Evolutionary conservation across 2,888 invertebrate species (phyloP), one percentile per base, ranked within the genome.

Genomic region (Synergus itoensis): DNA sequence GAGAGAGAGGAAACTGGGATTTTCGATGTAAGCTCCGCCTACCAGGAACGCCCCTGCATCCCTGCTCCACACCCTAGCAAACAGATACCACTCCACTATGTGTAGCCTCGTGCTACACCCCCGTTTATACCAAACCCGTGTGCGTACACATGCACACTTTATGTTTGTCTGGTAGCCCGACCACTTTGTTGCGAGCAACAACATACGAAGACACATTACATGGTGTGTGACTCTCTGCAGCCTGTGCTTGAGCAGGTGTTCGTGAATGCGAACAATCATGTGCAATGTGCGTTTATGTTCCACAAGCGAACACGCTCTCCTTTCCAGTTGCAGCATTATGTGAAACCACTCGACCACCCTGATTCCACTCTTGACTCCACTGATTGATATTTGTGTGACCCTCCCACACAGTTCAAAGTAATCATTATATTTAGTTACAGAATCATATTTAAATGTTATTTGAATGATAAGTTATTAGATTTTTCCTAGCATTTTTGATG

Each of bases 1-100:
- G 81, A 78, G 81, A 79, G 63, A 73, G 81, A 76, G 75, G 40
- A 64, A 77, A 85, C 88, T 84, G 88, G 90, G 90, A 90, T 90
- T 90, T 90, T 87, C 89, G 84, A 87, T 80, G 77, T 80, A 85
- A 84, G 83, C 88, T 86, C 89, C 91, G 90, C 91, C 91, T 82
- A 79, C 82, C 65, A 76, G 88, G 78, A 85, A 87, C 89, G 89
- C 89, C 89, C 81, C 84, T 77, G 76, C 75, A 75, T 82, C 85
- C 84, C 84, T 83, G 84, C 87, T 85, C 86, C 82, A 81, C 85
- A 83, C 83, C 79, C 85, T 76, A 80, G 78, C 76, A 79, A 77
- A 78, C 83, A 76, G 80, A 79, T 81, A 80, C 81, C 60, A 48
- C 28, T 53, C 40, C 77, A 78, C 78, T 78, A 76, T 79, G 81